These are phyloP conservation scores for Perognathus longimembris DNA, from an alignment of 2,113 vertebrate genomes.

Conservation along the genomic window DNA sequence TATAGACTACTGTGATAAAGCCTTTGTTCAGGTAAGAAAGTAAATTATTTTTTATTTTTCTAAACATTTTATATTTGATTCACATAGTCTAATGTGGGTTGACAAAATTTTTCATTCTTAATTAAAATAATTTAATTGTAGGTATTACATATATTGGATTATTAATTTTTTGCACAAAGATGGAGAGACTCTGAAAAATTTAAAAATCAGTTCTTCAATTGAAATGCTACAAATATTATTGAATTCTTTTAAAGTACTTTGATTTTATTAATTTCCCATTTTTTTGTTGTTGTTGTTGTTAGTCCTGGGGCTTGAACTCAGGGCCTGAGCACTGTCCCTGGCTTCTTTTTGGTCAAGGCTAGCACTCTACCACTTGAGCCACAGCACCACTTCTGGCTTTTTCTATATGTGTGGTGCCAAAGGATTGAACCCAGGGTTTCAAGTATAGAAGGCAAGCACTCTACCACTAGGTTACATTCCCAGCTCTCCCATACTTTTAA, in stretches of 20 bases:
- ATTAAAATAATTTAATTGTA: constrained; percentile 19
- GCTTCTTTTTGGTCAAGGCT: too few species aligned
- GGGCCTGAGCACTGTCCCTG: too few species aligned
- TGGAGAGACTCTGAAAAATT: background rate
- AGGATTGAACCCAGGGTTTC: too few species aligned
- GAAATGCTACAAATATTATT: background rate
- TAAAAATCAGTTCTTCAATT: background rate
- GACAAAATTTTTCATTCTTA: constrained; percentile 5
- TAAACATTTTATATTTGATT: constrained; percentile 36
- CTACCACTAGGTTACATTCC: too few species aligned
- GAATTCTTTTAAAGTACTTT: background rate
- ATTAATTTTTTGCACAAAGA: constrained; percentile 33
- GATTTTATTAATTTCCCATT: background rate
- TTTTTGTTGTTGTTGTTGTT: too few species aligned
- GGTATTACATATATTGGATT: background rate
- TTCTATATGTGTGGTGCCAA: too few species aligned
- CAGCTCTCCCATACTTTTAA: too few species aligned
- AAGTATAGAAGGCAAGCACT: too few species aligned
- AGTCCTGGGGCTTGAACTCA: too few species aligned
- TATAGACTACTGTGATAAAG: constrained; percentile 23
- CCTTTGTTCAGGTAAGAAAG: background rate
- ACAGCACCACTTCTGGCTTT: too few species aligned
- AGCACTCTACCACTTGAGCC: too few species aligned
- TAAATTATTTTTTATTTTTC: constrained; percentile 32
- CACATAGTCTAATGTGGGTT: background rate